Conservation (phyloP, 2,113 vertebrate species). For the Xenus cinereus region DNA sequence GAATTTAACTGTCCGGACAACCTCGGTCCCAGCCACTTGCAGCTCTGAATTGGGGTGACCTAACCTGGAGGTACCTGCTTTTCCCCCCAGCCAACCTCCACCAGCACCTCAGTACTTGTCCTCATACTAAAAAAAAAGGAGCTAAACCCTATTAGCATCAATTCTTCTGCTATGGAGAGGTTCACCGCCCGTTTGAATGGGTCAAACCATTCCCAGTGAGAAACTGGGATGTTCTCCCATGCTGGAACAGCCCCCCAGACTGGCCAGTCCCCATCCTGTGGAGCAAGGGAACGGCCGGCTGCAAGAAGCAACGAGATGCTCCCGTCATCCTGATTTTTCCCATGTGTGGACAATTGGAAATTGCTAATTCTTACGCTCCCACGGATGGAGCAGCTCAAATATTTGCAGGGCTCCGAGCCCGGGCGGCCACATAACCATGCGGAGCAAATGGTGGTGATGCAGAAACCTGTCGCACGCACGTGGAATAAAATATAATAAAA, state of each 20-base stretch:
- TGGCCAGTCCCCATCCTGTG: accelerated
- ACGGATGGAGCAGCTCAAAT: neutral
- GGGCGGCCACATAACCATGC: accelerated
- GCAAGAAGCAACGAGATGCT: neutral
- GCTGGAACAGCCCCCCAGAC: accelerated
- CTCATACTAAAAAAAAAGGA: neutral
- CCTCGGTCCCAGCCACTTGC: accelerated
- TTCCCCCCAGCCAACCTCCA: neutral
- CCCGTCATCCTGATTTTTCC: neutral
- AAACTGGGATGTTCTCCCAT: accelerated
- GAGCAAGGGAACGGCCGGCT: neutral
- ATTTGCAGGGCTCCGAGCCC: neutral
- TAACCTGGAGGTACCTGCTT: neutral
- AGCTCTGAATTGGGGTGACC: neutral
- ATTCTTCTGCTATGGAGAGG: neutral
- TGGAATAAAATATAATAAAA: neutral
- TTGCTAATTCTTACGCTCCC: neutral
- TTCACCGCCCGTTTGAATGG: neutral
- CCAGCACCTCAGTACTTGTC: neutral
- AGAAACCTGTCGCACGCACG: accelerated
- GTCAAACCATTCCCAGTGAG: neutral
- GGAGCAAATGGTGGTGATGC: neutral
- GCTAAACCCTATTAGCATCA: accelerated
- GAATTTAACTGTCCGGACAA: neutral
- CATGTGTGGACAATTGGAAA: neutral